Conservation (phyloP, 2,888 invertebrate genomes). For the Prosapia bicincta region DNA sequence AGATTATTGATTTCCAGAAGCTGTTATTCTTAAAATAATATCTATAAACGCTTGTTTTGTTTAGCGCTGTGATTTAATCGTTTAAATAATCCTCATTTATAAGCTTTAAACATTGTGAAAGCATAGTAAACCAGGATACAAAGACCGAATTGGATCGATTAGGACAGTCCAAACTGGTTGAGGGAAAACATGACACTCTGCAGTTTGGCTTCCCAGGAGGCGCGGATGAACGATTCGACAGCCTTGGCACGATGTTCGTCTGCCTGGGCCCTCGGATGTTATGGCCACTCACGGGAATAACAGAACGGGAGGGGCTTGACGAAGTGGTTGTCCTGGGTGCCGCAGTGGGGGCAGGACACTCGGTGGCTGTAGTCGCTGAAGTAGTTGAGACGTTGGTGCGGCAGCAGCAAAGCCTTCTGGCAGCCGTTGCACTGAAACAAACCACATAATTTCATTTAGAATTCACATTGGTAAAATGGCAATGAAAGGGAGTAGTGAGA, state of each 20-base stretch:
- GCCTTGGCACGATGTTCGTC: slow-evolving; percentile 36
- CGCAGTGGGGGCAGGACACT: slow-evolving; percentile 88
- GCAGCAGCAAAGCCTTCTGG: slow-evolving; percentile 81
- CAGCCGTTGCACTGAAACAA: slow-evolving; percentile 85
- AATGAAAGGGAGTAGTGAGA: too few relatives aligned
- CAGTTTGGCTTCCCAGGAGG: slow-evolving; percentile 36
- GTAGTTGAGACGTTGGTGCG: slow-evolving; percentile 81
- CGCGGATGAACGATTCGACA: slow-evolving; percentile 35
- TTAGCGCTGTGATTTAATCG: too few relatives aligned
- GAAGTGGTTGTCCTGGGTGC: slow-evolving; percentile 88
- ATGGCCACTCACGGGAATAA: slow-evolving; percentile 84
- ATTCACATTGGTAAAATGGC: too few relatives aligned
- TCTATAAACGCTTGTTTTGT: too few relatives aligned
- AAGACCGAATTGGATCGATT: neutral
- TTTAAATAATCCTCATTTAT: too few relatives aligned
- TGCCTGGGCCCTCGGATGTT: slow-evolving; percentile 57
- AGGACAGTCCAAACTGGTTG: slow-evolving; percentile 19
- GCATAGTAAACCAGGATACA: too few relatives aligned
- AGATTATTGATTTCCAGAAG: too few relatives aligned
- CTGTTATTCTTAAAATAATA: too few relatives aligned
- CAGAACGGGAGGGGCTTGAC: slow-evolving; percentile 85
- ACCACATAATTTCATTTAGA: too few relatives aligned
- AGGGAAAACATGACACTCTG: slow-evolving; percentile 32
- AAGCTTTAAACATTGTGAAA: too few relatives aligned
- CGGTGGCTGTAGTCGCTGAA: slow-evolving; percentile 95